Evolutionary conservation across 23 tunicate genomes (phyloP), one percentile per base, ranked within the genome.

Genomic region (Styela plicata): DNA sequence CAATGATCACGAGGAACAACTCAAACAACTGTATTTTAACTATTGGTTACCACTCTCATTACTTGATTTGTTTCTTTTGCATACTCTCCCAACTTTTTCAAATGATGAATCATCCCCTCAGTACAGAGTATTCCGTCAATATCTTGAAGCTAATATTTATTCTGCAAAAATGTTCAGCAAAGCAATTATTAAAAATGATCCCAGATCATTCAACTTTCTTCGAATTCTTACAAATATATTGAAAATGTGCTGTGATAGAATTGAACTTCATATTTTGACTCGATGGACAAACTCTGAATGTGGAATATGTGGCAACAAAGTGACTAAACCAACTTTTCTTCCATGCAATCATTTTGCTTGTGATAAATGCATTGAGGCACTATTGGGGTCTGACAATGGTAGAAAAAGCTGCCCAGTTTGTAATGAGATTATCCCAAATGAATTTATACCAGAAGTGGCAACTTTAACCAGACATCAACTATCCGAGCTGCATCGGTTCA

Each of bases 331-430:
- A 1, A 89, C 81, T 19, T 33, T 90, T 13, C 33, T 90, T 2
- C 96, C 86, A 52, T 90, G 96, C 63, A 53, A 69, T 16, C 86
- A 85, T 63, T 82, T 69, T 35, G 63, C 69, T 52, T 90, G 96
- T 44, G 25, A 52, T 36, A 23, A 20, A 18, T 76, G 81, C 65
- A 30, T 53, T 44, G 63, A 36, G 18, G n/a, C 2, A 29, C 66
- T 76, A 7, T 1, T 53, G 17, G 19, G 1, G 22, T 36, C 21
- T 0, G 66, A 37, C 17, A 0, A 76, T 21, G 81, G 68, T 10
- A 25, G 29, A 20, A 23, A 20, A 23, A 52, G n/a, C 18, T 76
- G 81, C 66, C 33, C 2, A 24, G 20, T 57, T 0, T 76, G 81
- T 36, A 37, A 75, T n/a, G 13, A 28, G 34, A 52, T 3, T 13